Percentiles rank a stretch among this genome's conserved stretches.
Conservation (phyloP, 2,797 vertebrate species). For the Philypnodon macrostomus region DNA sequence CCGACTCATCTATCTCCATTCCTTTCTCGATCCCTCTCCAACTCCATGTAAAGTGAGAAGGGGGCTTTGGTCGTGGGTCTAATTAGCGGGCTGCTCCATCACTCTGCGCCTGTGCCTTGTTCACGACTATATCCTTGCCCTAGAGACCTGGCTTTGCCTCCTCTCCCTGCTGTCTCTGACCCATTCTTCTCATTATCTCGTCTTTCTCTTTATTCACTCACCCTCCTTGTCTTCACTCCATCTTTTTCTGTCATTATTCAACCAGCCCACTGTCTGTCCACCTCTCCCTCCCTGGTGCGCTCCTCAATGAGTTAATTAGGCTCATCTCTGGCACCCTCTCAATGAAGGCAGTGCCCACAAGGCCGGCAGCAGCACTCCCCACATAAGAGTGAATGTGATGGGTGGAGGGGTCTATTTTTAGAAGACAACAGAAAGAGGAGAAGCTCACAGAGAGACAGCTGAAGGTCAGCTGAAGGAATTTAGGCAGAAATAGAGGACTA, state of each 20-base stretch:
- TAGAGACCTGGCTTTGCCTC: slow-evolving; percentile 60
- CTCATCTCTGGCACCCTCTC: slow-evolving; percentile 65
- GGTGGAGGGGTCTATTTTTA: slow-evolving; percentile 80
- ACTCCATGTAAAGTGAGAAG: slow-evolving; percentile 46
- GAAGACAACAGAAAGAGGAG: slow-evolving; percentile 75
- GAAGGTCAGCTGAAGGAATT: slow-evolving; percentile 85
- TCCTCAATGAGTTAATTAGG: slow-evolving; percentile 81
- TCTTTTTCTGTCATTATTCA: slow-evolving; percentile 57
- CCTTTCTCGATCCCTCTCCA: slow-evolving; percentile 35
- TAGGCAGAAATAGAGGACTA: no score
- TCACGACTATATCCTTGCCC: slow-evolving; percentile 56
- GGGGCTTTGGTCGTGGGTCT: slow-evolving; percentile 57
- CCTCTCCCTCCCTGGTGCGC: slow-evolving; percentile 16
- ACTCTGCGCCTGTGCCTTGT: slow-evolving; percentile 53
- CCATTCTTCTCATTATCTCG: slow-evolving; percentile 60
- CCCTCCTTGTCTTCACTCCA: slow-evolving; percentile 49
- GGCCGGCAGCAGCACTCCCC: slow-evolving; percentile 46
- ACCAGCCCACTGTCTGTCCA: slow-evolving; percentile 24
- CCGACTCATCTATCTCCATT: slow-evolving; percentile 63
- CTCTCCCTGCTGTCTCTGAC: slow-evolving; percentile 46
- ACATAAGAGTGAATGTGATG: no score
- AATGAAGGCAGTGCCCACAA: slow-evolving; percentile 65
- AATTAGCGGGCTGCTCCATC: slow-evolving; percentile 70
- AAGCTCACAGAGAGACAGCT: slow-evolving; percentile 66
- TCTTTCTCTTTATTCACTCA: slow-evolving; percentile 24